phyloP scores from a whole-genome alignment of 2,113 vertebrate species.

The Pionites leucogaster region DNA sequence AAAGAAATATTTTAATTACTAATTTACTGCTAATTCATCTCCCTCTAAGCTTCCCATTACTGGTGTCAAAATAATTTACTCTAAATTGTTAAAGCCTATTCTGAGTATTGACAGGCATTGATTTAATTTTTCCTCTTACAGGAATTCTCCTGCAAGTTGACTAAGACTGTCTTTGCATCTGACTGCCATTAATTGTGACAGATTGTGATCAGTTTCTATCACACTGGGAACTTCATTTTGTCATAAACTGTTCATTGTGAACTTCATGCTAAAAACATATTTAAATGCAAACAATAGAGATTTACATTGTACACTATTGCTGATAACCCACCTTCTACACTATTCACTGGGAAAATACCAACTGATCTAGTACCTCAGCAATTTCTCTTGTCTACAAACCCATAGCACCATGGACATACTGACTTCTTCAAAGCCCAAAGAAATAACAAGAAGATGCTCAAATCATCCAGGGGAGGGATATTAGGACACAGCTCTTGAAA shows the following conservation, averaged over 20 bases:
- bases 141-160: not conserved
- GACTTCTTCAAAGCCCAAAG: not conserved
- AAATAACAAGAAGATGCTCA: not conserved
- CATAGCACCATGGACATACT: not conserved
- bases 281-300: not conserved
- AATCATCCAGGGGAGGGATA: not conserved
- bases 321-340: not conserved
- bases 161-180: not conserved
- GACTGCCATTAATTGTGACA: not conserved
- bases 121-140: not conserved
- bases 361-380: not conserved
- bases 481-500: not conserved
- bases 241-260: not conserved
- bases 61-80: not conserved
- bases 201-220: not conserved
- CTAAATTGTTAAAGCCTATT: not conserved
- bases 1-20: constrained; percentile 31
- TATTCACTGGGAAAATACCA: not conserved
- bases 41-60: not conserved
- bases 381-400: not conserved
- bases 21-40: constrained; percentile 8
- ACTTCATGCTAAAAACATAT: not conserved
- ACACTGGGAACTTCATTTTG: not conserved
- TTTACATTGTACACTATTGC: rapidly evolving
- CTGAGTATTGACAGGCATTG: not conserved